phyloP scores from a whole-genome alignment of 1,140 invertebrate species.

The Micrasema longulum region DNA sequence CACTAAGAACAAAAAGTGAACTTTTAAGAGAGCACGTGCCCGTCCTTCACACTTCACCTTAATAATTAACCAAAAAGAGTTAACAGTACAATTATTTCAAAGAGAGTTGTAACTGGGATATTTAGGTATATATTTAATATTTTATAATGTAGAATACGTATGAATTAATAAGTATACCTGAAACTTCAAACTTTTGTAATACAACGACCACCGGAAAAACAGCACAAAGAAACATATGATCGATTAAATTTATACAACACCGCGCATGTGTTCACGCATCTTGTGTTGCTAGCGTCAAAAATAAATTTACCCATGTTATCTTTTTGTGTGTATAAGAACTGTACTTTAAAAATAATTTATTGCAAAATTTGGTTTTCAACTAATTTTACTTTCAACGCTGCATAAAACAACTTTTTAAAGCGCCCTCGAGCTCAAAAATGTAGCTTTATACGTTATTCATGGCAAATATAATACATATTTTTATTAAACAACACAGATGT shows the following conservation, averaged over 20 bases:
- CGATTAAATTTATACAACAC: conserved; percentile 43
- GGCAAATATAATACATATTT: too few species aligned
- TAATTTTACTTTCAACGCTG: too few species aligned
- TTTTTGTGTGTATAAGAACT: too few species aligned
- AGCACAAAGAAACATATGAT: conserved; percentile 46
- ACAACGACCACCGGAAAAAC: conserved; percentile 33
- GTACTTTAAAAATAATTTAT: too few species aligned
- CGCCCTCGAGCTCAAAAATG: too few species aligned
- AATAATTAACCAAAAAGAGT: conserved; percentile 28
- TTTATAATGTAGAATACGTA: neutral
- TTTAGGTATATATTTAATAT: neutral
- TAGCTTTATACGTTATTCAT: too few species aligned
- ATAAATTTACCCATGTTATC: too few species aligned
- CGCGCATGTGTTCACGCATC: conserved; percentile 43
- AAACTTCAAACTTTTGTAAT: conserved; percentile 29
- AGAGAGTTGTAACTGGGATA: too few species aligned
- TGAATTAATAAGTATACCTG: too few species aligned
- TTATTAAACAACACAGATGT: too few species aligned
- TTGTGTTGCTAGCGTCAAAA: conserved; percentile 21
- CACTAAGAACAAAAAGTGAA: neutral
- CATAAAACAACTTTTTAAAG: too few species aligned
- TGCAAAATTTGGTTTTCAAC: too few species aligned
- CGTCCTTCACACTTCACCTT: conserved; percentile 5
- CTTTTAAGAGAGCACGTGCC: conserved; percentile 21
- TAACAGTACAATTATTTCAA: conserved; percentile 6